Evolutionary conservation across 2,797 vertebrate genomes (phyloP), one percentile per base, ranked within the genome.

Genomic region (Margarornis squamiger): DNA sequence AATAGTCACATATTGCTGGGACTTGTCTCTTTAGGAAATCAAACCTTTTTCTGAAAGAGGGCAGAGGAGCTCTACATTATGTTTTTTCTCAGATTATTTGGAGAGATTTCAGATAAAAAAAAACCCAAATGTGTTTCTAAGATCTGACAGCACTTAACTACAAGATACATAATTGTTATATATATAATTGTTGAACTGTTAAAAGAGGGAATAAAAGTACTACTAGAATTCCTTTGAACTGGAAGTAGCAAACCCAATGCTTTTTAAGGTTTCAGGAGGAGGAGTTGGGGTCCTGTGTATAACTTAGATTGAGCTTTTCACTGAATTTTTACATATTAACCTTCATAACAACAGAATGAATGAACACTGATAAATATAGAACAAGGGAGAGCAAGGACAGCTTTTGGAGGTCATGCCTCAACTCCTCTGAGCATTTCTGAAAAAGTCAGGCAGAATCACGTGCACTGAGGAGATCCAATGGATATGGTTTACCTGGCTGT

Each of bases 241-340:
- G 45, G 10, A 65, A 65, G 34, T 22, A 51, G 18, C 27, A 88
- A 66, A 93, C 6, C 1, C 14, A 55, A 20, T 13, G 19, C 2
- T 45, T 45, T 51, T 12, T 14, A 34, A 49, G 17, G 10, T 39
- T 73, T 73, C 51, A 82, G 45, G 39, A 78, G 48, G n/a, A 17
- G 3, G 14, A 10, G 5, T 12, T 41, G 4, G 6, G 32, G 51
- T 38, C 2, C 9, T 57, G 3, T 46, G 6, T 58, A 4, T 18
- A 74, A 51, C 23, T 61, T n/a, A 23, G 22, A 51, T 30, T 8
- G 49, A 67, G 21, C 29, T 91, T 94, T 77, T 66, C 14, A 57
- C 30, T 65, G 38, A 49, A 8, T 34, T 83, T 66, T 79, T 27
- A n/a, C 49, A 4, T 51, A 49, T 38, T 61, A 79, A 34, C 14